These are phyloP conservation scores for Silvanus unidentatus DNA, from an alignment of 2,888 invertebrate genomes.

Conservation along the genomic window DNA sequence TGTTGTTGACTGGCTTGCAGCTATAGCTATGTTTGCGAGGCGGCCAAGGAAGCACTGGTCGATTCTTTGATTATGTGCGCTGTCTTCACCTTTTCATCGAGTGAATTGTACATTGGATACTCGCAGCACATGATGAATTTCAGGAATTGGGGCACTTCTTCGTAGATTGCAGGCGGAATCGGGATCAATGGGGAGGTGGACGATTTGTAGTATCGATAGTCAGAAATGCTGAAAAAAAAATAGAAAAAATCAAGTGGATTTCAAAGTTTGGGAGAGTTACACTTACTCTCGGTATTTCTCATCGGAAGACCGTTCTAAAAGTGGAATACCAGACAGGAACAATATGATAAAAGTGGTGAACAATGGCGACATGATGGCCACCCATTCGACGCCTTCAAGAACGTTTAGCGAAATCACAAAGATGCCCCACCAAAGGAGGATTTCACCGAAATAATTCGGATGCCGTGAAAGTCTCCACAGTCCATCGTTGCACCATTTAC, in stretches of 20 bases:
- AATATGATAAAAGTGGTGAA: conserved; percentile 83
- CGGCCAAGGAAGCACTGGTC: conserved; percentile 64
- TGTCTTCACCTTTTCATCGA: conserved; percentile 58
- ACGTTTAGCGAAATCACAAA: conserved; percentile 84
- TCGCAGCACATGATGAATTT: conserved; percentile 85
- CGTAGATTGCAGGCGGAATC: conserved; percentile 79
- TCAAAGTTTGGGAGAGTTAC: not conserved
- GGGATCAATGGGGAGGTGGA: conserved; percentile 87
- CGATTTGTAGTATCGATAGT: conserved; percentile 81
- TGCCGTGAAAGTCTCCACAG: conserved; percentile 82
- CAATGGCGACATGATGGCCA: conserved; percentile 78
- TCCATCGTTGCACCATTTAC: conserved; percentile 88
- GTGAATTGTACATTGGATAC: conserved; percentile 78
- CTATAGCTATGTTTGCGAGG: conserved; percentile 67
- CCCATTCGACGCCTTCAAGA: conserved; percentile 78
- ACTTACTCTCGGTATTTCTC: conserved; percentile 81
- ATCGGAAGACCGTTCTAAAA: conserved; percentile 81
- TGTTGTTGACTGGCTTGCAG: conserved; percentile 42
- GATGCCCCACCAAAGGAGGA: conserved; percentile 90
- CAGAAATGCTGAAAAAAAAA: conserved; percentile 60
- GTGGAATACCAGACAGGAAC: conserved; percentile 85
- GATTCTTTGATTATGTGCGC: conserved; percentile 59
- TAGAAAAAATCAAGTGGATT: not conserved
- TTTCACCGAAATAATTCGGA: conserved; percentile 93
- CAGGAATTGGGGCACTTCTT: conserved; percentile 76